Percentiles rank a stretch among this genome's conserved stretches.
phyloP scores from a whole-genome alignment of 2,888 invertebrate species.

The Polia nebulosa region DNA sequence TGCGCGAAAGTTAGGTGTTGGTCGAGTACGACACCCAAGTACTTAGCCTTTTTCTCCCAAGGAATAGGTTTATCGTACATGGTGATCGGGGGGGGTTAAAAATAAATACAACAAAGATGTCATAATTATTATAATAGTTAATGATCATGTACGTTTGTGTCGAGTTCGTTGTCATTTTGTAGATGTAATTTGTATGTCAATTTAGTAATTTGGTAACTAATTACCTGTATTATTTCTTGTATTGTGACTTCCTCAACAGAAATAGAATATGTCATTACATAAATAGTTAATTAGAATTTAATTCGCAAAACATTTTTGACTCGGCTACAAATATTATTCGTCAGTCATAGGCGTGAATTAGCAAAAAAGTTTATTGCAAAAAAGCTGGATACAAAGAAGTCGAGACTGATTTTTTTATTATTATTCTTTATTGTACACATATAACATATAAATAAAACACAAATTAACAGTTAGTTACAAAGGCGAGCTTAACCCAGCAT shows the following conservation, averaged over 20 bases:
- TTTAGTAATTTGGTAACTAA: slow-evolving; percentile 22
- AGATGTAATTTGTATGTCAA: slow-evolving; percentile 24
- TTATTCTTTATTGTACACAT: no score
- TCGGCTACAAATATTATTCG: slow-evolving; percentile 1
- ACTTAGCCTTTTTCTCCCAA: no score
- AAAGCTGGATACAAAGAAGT: slow-evolving; percentile 2
- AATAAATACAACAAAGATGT: slow-evolving; percentile 2
- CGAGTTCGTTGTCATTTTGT: slow-evolving; percentile 21
- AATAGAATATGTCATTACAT: slow-evolving; percentile 2
- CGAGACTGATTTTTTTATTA: no score
- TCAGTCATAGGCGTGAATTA: slow-evolving; percentile 1
- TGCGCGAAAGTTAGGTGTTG: no score
- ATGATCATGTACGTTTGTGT: slow-evolving; percentile 6
- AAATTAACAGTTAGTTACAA: no score
- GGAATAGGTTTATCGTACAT: no score
- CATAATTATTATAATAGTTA: slow-evolving; percentile 8
- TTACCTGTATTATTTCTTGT: slow-evolving; percentile 21
- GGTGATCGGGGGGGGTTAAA: no score
- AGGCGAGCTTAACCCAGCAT: no score
- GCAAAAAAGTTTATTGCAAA: slow-evolving; percentile 14
- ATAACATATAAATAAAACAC: no score
- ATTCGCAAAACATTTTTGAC: background rate
- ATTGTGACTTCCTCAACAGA: slow-evolving; percentile 11
- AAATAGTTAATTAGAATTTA: background rate
- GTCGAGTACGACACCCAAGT: no score